These are phyloP conservation scores for Archaeoteleia sp. DNA, from an alignment of 2,888 invertebrate genomes.

Conservation along the genomic window DNA sequence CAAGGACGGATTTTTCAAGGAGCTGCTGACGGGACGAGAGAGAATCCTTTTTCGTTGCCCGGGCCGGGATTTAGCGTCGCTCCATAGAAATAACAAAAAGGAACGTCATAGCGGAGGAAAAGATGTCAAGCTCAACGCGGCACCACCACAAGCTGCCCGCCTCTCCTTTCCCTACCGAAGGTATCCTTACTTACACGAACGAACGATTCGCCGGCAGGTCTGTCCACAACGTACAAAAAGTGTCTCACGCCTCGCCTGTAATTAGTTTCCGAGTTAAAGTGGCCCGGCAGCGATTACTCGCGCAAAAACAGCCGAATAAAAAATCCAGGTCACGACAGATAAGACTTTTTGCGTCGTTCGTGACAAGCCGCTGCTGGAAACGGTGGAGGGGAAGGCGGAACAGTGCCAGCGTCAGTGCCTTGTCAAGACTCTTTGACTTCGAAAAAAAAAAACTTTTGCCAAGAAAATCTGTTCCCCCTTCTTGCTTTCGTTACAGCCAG, in stretches of 20 bases:
- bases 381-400: slow-evolving; percentile 31
- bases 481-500: no score
- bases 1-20: slow-evolving; percentile 7
- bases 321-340: slow-evolving; percentile 62
- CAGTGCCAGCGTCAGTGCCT: slow-evolving; percentile 47
- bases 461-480: no score
- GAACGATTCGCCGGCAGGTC: slow-evolving; percentile 24
- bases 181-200: slow-evolving; percentile 5
- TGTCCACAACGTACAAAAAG: slow-evolving; percentile 61
- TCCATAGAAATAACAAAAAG: slow-evolving; percentile 25
- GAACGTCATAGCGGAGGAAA: slow-evolving; percentile 35
- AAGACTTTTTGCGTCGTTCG: slow-evolving; percentile 59
- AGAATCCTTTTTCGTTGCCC: slow-evolving; percentile 2
- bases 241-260: slow-evolving; percentile 63
- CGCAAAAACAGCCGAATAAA: slow-evolving; percentile 57
- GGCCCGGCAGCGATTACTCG: slow-evolving; percentile 57
- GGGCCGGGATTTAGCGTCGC: slow-evolving; percentile 9
- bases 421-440: slow-evolving; percentile 26
- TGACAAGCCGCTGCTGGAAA: slow-evolving; percentile 58
- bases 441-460: no score
- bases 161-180: neutral
- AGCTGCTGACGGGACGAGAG: slow-evolving; percentile 6
- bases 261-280: slow-evolving; percentile 71
- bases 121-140: slow-evolving; percentile 52
- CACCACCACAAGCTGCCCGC: slow-evolving; percentile 35